Base-by-base conservation (phyloP, 2,888 invertebrate genomes). In the Vannuccia rotundouncinata region DNA sequence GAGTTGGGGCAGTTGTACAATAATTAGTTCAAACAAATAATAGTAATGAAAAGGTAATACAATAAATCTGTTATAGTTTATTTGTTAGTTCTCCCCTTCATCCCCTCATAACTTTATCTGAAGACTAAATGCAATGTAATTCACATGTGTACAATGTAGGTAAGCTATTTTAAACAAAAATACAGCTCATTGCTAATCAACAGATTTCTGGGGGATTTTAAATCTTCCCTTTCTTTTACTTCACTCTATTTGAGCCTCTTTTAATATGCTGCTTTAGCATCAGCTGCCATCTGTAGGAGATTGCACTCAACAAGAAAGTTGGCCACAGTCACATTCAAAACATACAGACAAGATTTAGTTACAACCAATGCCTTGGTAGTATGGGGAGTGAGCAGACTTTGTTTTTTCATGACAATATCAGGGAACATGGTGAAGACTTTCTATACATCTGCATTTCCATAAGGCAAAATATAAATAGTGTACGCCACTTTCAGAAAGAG, bases 241-340 rank as follows among this genome's bases (percentile, higher is more conserved):
- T 66, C 25, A n/a, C 10, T 66, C 66, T 66, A 17, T 22, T 13
- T 22, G 17, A 66, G 66, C 10, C 66, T n/a, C 25, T 66, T 66
- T 22, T 66, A 27, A 66, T 66, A 66, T 66, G 66, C 66, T 22
- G 66, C 66, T 66, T 66, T 66, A 22, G 66, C 66, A 66, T n/a
- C 66, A 66, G 22, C 66, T n/a, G 66, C 66, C 66, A 66, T n/a
- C 25, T 66, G 17, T 66, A 66, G 66, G 66, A 66, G 66, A 22
- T 66, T 66, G 66, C 2, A 5, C 13, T 22, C 25, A n/a, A 66
- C 66, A 5, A 2, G 17, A 66, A 66, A 66, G 66, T 66, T 22
- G 10, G 22, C 66, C 5, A 66, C 25, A 66, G 66, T n/a, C 17
- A 66, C 25, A 66, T 66, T 66, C 66, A n/a, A n/a, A 5, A 66